A percentile compares a stretch with the other conserved stretches of the same genome.
Conservation (phyloP, 2,888 invertebrate genomes). For the Dynastes hyllus region DNA sequence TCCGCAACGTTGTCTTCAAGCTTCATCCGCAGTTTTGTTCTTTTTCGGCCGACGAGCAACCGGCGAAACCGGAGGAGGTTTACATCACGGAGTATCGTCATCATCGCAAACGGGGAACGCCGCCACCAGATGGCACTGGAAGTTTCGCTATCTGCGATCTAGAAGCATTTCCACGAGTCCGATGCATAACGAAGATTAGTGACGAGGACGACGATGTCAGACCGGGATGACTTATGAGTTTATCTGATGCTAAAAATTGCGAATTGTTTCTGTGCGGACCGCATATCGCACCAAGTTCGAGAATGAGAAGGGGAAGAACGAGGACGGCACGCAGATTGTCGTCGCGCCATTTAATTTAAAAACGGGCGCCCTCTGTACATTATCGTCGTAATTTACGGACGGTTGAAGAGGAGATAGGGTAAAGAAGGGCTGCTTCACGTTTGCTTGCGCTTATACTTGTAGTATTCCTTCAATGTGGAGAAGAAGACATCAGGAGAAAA, state of each 20-base stretch:
- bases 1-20: background rate
- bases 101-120: slow-evolving; percentile 24
- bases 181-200: slow-evolving; percentile 51
- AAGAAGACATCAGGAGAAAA: too few relatives aligned
- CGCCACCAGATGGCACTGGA: slow-evolving; percentile 43
- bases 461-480: too few relatives aligned
- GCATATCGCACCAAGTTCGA: background rate
- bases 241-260: slow-evolving; percentile 56
- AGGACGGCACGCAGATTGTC: slow-evolving; percentile 3
- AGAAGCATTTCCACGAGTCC: slow-evolving; percentile 46
- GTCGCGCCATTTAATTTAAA: background rate
- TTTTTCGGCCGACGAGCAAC: background rate
- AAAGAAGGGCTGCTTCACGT: too few relatives aligned
- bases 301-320: background rate
- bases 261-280: slow-evolving; percentile 41
- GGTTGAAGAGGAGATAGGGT: background rate
- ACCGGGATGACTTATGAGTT: slow-evolving; percentile 53
- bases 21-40: background rate
- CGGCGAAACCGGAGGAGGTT: background rate
- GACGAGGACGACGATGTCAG: slow-evolving; percentile 41
- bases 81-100: background rate
- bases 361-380: background rate
- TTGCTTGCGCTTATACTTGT: too few relatives aligned
- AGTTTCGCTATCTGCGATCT: slow-evolving; percentile 48
- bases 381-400: slow-evolving; percentile 6